A percentile compares a stretch with the other conserved stretches of the same genome.
Evolutionary conservation across 2,888 invertebrate species (phyloP).

Genomic region (Napeogenes inachia): DNA sequence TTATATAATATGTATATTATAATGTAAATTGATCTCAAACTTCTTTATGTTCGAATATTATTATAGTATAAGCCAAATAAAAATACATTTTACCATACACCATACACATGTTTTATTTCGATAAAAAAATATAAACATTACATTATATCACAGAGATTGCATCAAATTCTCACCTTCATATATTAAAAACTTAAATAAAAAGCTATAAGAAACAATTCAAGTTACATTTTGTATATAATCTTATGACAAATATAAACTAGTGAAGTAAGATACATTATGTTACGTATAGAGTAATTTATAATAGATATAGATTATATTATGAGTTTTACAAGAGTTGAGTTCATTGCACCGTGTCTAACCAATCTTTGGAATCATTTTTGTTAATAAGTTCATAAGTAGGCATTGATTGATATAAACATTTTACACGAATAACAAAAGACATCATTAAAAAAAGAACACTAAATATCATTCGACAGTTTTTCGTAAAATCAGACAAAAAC

Average conservation of each 20-base stretch:
- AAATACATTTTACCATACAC: conserved; percentile 31
- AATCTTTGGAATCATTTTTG: too few species aligned
- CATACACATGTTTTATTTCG: conserved; percentile 24
- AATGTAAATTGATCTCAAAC: conserved; percentile 7
- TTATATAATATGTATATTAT: too few species aligned
- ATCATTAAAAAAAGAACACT: too few species aligned
- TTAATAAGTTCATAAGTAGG: too few species aligned
- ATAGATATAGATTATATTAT: too few species aligned
- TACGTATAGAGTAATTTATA: conserved; percentile 3
- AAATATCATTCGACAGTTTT: too few species aligned
- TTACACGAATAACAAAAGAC: too few species aligned
- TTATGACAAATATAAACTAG: background rate
- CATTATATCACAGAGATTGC: conserved; percentile 30
- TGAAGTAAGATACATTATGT: conserved; percentile 10
- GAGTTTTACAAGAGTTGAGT: too few species aligned
- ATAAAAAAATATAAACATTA: conserved; percentile 21
- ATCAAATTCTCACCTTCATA: conserved; percentile 11
- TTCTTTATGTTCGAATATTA: conserved; percentile 5
- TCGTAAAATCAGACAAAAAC: too few species aligned
- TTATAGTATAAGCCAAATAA: conserved; percentile 21
- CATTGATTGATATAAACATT: too few species aligned
- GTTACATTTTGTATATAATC: background rate
- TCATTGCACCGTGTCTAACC: too few species aligned
- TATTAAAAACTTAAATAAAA: conserved; percentile 8
- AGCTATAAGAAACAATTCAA: background rate